A percentile compares a stretch with the other conserved stretches of the same genome.
Conservation (phyloP, 2,113 vertebrate species). For the Plotosus lineatus region DNA sequence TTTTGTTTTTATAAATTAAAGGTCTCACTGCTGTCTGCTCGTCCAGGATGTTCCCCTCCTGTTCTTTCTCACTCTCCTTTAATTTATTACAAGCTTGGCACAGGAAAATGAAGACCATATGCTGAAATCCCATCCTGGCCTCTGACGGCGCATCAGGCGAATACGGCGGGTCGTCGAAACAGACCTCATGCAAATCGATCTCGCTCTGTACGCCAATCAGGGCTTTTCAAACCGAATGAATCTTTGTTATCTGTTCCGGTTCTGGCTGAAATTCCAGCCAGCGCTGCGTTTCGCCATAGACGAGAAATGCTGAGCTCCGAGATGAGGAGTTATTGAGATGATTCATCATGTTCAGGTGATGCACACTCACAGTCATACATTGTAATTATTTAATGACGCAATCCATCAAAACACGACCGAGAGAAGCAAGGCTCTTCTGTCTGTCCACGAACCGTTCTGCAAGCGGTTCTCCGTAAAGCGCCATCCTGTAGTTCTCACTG, state of each 20-base stretch:
- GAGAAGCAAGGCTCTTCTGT: slow-evolving; percentile 50
- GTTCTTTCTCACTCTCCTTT: slow-evolving; percentile 40
- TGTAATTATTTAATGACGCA: slow-evolving; percentile 65
- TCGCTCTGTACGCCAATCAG: slow-evolving; percentile 39
- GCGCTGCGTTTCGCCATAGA: neutral
- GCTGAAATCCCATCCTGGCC: slow-evolving; percentile 63
- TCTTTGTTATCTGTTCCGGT: slow-evolving; percentile 44
- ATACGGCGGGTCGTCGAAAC: slow-evolving; percentile 58
- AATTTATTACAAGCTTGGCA: slow-evolving; percentile 67
- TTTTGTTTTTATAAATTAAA: slow-evolving; percentile 17
- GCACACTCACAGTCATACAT: slow-evolving; percentile 59
- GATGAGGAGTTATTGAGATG: slow-evolving; percentile 55
- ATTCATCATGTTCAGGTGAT: slow-evolving; percentile 61
- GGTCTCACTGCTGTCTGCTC: slow-evolving; percentile 52
- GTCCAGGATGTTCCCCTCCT: slow-evolving; percentile 44
- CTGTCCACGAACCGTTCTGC: slow-evolving; percentile 54
- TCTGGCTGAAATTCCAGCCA: slow-evolving; percentile 23
- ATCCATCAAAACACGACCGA: slow-evolving; percentile 62
- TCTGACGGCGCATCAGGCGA: slow-evolving; percentile 60
- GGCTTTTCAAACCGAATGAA: slow-evolving; percentile 46
- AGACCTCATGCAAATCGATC: slow-evolving; percentile 61
- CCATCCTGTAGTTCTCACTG: slow-evolving; percentile 60
- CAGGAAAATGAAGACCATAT: slow-evolving; percentile 65
- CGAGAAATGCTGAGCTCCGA: slow-evolving; percentile 10
- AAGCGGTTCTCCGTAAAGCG: slow-evolving; percentile 58